Evolutionary conservation across 2,888 invertebrate genomes (phyloP), one percentile per base, ranked within the genome.

Genomic region (Mythimna loreyi): DNA sequence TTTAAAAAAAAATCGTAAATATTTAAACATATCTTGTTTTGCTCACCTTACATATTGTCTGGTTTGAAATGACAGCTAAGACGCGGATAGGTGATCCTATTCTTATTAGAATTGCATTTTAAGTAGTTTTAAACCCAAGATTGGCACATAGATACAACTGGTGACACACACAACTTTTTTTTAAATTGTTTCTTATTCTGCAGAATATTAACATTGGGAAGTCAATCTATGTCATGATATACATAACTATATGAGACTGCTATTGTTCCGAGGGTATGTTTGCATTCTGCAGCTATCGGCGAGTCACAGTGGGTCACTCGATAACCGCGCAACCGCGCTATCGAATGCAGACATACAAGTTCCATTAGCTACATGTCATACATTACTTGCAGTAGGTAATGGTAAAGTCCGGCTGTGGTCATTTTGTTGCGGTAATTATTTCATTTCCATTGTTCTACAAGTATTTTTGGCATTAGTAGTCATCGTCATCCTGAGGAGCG

Each of bases 231-330:
- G 53, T 71, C 71, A 75, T 45, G 36, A 61, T 68, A 28, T 49
- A 52, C 58, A 36, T 33, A n/a, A 40, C 6, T 49, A 49, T 61
- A 53, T 30, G 74, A 77, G 69, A 40, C 69, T 67, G 76, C 67
- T 67, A 77, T 79, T 78, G 75, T 75, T 73, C 60, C 47, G 70
- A 66, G 67, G 69, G 59, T 70, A 56, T 64, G 76, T 80, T 72
- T 72, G 77, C 75, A 80, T 78, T 75, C 69, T 67, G 66, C 60
- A 59, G 67, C 72, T 82, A 83, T 85, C 84, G 69, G 63, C 78
- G 60, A 76, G 82, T 85, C 84, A 85, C 84, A 84, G 72, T 83
- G 77, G 87, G 89, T 89, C 88, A 89, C 63, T 79, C 75, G 88
- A 88, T 89, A 87, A 83, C 73, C 76, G 79, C 79, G 78, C 76